A percentile compares a stretch with the other conserved stretches of the same genome.
These are phyloP conservation scores for Fopius arisanus DNA, from an alignment of 1,140 invertebrate species.

Conservation along the genomic window DNA sequence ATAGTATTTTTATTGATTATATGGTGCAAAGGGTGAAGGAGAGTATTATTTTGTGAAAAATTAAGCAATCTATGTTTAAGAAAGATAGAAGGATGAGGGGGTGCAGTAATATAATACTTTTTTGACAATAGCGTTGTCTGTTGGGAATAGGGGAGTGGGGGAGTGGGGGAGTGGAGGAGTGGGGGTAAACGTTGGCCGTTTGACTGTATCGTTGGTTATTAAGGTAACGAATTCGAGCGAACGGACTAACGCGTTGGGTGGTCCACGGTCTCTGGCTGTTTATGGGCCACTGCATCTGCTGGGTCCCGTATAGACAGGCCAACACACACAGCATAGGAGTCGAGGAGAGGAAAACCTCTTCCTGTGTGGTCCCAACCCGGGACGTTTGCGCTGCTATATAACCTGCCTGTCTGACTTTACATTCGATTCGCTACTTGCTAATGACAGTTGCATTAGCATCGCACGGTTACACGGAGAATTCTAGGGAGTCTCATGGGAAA, in stretches of 20 bases:
- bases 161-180: slow-evolving; percentile 7
- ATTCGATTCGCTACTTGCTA: slow-evolving; percentile 63
- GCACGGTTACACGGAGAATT: background rate
- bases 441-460: slow-evolving; percentile 56
- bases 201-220: slow-evolving; percentile 53
- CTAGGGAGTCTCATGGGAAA: background rate
- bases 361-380: slow-evolving; percentile 16
- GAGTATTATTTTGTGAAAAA: too few species aligned
- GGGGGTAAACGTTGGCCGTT: slow-evolving; percentile 35
- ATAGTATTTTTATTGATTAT: too few species aligned
- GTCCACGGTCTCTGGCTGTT: slow-evolving; percentile 57
- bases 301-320: slow-evolving; percentile 6
- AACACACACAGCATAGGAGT: slow-evolving; percentile 10
- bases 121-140: background rate
- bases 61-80: too few species aligned
- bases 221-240: slow-evolving; percentile 54
- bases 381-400: background rate
- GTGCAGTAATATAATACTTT: background rate
- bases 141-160: background rate
- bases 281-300: slow-evolving; percentile 60
- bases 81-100: background rate
- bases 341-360: background rate
- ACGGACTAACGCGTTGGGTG: slow-evolving; percentile 59
- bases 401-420: slow-evolving; percentile 56
- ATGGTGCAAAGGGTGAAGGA: too few species aligned